Evolutionary conservation across 2,113 vertebrate species (phyloP).

Genomic region (Salminus brasiliensis): DNA sequence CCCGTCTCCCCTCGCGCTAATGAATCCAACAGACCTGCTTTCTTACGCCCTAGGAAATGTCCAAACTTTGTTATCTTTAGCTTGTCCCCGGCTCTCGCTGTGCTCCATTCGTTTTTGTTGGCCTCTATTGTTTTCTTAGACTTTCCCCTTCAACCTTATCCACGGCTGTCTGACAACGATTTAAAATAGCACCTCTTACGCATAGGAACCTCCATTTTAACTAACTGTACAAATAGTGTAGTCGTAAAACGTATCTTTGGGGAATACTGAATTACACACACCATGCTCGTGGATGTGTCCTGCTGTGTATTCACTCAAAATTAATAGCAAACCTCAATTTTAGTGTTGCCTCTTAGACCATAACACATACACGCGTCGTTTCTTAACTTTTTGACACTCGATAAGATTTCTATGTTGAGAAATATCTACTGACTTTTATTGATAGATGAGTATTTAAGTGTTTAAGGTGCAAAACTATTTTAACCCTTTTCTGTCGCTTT

Average conservation of each 20-base stretch:
- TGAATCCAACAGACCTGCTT: conserved; percentile 64
- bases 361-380: too few species aligned
- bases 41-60: conserved; percentile 64
- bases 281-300: conserved; percentile 28
- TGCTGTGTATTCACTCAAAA: conserved; percentile 60
- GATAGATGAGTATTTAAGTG: background rate
- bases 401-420: background rate
- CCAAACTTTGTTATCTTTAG: conserved; percentile 74
- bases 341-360: background rate
- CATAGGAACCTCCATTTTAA: conserved; percentile 19
- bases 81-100: conserved; percentile 8
- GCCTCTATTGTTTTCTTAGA: conserved; percentile 36
- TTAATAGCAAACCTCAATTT: background rate
- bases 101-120: conserved; percentile 38
- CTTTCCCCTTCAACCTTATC: conserved; percentile 15
- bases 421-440: background rate
- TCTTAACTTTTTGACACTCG: too few species aligned
- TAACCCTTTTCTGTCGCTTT: conserved; percentile 18
- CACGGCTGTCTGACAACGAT: conserved; percentile 16
- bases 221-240: conserved; percentile 27
- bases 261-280: conserved; percentile 35
- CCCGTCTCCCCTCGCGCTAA: conserved; percentile 47
- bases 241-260: conserved; percentile 19
- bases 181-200: conserved; percentile 26
- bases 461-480: conserved; percentile 3